Evolutionary conservation across 2,113 vertebrate species (phyloP).

Genomic region (Macrotus californicus): DNA sequence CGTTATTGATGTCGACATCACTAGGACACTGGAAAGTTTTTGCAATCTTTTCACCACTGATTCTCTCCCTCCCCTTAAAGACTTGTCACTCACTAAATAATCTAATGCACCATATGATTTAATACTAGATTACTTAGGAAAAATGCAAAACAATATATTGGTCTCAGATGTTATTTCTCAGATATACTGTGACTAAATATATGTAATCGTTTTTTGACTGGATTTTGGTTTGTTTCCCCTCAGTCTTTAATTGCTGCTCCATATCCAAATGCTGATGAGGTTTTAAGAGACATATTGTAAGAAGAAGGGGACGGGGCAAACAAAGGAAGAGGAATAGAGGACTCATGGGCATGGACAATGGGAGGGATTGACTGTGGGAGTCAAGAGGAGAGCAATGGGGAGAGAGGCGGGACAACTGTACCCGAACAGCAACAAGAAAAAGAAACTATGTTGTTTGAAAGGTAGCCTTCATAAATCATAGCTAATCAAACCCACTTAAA

Average conservation of each 20-base stretch:
- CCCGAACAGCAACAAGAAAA: not conserved
- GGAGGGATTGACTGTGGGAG: too few species aligned
- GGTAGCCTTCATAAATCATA: not conserved
- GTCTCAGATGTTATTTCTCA: slow-evolving; percentile 5
- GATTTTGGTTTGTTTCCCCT: slow-evolving; percentile 12
- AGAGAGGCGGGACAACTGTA: too few species aligned
- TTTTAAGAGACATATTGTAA: not conserved
- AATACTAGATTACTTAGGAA: not conserved
- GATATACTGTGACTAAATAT: not conserved
- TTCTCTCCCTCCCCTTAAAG: not conserved
- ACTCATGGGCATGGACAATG: too few species aligned
- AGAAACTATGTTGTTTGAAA: not conserved
- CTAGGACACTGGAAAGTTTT: not conserved
- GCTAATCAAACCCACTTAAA: not conserved
- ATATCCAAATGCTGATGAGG: not conserved
- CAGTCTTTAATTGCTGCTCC: not conserved
- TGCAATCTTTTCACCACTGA: not conserved
- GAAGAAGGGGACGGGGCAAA: too few species aligned
- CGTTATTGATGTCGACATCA: not conserved
- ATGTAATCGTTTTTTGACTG: not conserved
- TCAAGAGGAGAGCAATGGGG: too few species aligned
- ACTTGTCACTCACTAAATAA: not conserved
- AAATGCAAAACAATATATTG: not conserved
- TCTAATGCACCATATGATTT: not conserved
- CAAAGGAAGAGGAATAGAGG: too few species aligned